These are phyloP conservation scores for Encarsia formosa DNA, from an alignment of 2,888 invertebrate genomes.

Conservation along the genomic window DNA sequence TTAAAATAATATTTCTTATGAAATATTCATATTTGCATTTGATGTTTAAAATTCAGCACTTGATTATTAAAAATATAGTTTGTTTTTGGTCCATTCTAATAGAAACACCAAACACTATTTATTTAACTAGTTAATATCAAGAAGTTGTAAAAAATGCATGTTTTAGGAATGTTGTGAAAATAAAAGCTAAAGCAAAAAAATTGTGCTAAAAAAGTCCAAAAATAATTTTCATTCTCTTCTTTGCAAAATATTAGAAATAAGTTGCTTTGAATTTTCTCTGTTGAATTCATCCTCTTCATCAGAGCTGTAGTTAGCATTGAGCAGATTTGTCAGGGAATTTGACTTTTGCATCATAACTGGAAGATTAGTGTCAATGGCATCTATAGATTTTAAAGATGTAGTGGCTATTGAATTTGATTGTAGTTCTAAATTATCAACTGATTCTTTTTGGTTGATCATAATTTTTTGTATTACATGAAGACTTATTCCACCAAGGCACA, in stretches of 20 bases:
- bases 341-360: slow-evolving; percentile 46
- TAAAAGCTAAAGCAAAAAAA: too few species aligned
- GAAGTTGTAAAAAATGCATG: too few species aligned
- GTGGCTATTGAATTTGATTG: slow-evolving; percentile 38
- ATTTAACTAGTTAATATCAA: too few species aligned
- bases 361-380: slow-evolving; percentile 40
- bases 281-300: slow-evolving; percentile 45
- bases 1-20: too few species aligned
- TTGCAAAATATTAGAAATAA: slow-evolving; percentile 54
- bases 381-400: slow-evolving; percentile 37
- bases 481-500: slow-evolving; percentile 85
- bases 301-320: slow-evolving; percentile 46
- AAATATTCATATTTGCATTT: too few species aligned
- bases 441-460: slow-evolving; percentile 37
- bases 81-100: too few species aligned
- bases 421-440: slow-evolving; percentile 41
- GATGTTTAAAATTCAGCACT: too few species aligned
- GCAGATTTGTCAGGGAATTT: slow-evolving; percentile 47
- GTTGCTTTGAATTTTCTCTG: slow-evolving; percentile 53
- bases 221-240: slow-evolving; percentile 40
- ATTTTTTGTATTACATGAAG: slow-evolving; percentile 77
- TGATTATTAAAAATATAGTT: too few species aligned
- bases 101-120: too few species aligned
- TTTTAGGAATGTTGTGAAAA: too few species aligned
- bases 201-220: slow-evolving; percentile 2